Evolutionary conservation across 2,113 vertebrate species (phyloP).

Genomic region (Lophura nycthemera): DNA sequence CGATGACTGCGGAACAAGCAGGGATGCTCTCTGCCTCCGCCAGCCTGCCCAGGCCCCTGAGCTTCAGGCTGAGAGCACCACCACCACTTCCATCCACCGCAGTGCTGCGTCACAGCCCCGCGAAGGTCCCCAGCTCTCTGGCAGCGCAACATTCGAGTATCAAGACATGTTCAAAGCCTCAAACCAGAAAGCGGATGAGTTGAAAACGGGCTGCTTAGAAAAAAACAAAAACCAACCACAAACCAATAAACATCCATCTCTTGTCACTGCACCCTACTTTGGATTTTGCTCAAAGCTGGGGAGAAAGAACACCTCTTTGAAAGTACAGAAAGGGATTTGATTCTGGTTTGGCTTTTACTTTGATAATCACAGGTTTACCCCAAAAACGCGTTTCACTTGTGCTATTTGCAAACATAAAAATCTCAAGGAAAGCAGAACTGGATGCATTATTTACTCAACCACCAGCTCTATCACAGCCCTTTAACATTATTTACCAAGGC

Average conservation of each 20-base stretch:
- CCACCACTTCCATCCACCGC: not conserved
- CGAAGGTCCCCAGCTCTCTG: not conserved
- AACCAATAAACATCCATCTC: not conserved
- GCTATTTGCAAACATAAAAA: not conserved
- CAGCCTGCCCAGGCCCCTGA: not conserved
- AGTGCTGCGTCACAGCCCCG: not conserved
- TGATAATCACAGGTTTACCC: not conserved
- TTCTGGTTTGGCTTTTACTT: not conserved
- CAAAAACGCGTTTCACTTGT: not conserved
- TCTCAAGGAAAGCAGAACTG: not conserved
- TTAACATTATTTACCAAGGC: constrained; percentile 58
- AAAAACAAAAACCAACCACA: not conserved
- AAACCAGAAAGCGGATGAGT: not conserved
- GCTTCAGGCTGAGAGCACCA: not conserved
- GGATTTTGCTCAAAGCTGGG: not conserved
- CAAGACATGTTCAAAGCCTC: constrained; percentile 45
- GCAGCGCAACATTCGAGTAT: not conserved
- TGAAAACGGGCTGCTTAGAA: not conserved
- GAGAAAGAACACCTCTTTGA: not conserved
- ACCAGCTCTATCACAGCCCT: constrained; percentile 26
- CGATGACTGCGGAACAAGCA: not conserved
- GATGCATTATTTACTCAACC: constrained; percentile 50
- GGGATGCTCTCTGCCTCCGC: not conserved
- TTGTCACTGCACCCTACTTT: not conserved
- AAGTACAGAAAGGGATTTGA: not conserved